phyloP scores from a whole-genome alignment of 2,888 invertebrate genomes.

The Drosophila helvetica region DNA sequence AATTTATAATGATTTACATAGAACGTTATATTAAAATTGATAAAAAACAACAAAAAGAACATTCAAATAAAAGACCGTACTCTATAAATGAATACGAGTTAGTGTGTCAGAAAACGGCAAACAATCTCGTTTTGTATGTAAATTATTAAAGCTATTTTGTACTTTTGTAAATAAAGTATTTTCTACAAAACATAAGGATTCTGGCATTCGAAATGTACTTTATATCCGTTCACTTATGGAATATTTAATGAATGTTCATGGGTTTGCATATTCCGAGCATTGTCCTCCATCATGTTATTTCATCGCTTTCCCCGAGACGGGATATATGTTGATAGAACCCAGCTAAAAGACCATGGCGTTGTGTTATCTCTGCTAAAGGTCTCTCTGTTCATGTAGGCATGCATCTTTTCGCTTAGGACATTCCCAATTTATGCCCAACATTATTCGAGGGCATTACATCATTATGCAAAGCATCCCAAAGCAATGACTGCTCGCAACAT shows the following conservation, averaged over 20 bases:
- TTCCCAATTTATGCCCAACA: neutral
- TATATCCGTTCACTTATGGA: no score
- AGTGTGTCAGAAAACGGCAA: neutral
- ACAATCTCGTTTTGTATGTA: constrained; percentile 8
- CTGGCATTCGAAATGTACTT: no score
- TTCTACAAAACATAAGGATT: constrained; percentile 28
- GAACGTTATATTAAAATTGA: constrained; percentile 4
- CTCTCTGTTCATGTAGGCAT: no score
- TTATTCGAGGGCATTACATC: neutral
- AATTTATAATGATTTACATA: constrained; percentile 40
- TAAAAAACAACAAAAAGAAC: neutral
- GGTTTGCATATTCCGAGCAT: no score
- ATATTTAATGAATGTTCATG: no score
- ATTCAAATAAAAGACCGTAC: constrained; percentile 12
- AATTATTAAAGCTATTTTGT: constrained; percentile 25
- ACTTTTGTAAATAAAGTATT: constrained; percentile 49
- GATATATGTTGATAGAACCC: no score
- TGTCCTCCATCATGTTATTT: no score
- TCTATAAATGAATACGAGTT: constrained; percentile 3
- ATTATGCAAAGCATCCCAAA: neutral
- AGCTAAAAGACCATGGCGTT: no score
- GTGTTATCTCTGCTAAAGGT: no score
- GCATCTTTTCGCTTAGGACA: neutral
- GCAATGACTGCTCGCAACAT: neutral
- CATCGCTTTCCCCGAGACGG: no score